Evolutionary conservation across 2,113 vertebrate species (phyloP).

Genomic region (Actinemys pallida): DNA sequence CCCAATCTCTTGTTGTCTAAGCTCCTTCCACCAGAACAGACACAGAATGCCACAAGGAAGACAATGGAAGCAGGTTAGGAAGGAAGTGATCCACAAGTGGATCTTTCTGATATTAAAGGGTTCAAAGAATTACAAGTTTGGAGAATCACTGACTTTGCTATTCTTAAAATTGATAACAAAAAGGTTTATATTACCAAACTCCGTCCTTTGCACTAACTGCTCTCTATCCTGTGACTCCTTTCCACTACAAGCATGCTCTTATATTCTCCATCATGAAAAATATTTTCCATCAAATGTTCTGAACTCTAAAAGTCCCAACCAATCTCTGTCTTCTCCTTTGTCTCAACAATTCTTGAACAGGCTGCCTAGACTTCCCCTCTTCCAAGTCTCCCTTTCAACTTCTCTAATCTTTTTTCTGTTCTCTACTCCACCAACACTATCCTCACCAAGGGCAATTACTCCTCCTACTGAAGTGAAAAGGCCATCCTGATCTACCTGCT

Average conservation of each 20-base stretch:
- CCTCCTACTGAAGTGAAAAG: background rate
- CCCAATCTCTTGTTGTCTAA: background rate
- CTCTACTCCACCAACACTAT: background rate
- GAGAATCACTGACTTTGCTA: background rate
- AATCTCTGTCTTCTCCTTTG: background rate
- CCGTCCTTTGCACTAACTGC: background rate
- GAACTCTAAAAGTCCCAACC: background rate
- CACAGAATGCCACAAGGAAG: background rate
- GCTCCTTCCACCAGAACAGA: background rate
- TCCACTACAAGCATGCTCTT: background rate
- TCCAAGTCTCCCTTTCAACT: background rate
- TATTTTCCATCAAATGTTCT: background rate
- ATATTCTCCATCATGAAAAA: background rate
- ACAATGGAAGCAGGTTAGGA: background rate
- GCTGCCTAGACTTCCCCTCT: background rate
- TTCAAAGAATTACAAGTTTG: background rate
- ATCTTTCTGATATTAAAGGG: background rate
- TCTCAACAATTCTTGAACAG: background rate
- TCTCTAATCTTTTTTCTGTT: background rate
- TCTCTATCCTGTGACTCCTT: background rate
- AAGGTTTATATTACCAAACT: background rate
- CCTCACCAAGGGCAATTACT: background rate
- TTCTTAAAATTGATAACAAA: background rate
- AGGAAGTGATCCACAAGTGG: background rate
- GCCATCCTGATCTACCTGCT: accelerated